Conservation (phyloP, 2,888 invertebrate genomes). For the Aleiodes alternator region DNA sequence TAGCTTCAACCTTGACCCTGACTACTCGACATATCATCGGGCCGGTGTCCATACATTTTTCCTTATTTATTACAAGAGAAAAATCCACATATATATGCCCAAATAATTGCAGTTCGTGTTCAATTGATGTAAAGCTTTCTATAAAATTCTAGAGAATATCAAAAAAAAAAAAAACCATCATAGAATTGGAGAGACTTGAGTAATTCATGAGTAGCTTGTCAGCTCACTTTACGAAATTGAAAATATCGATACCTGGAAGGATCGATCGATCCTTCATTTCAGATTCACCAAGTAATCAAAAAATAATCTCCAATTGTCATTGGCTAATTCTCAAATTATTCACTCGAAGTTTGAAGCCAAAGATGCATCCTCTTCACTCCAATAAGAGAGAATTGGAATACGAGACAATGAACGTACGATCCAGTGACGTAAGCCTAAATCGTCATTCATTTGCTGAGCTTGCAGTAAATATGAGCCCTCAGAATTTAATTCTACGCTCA, state of each 20-base stretch:
- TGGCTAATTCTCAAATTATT: too few relatives aligned
- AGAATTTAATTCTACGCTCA: too few relatives aligned
- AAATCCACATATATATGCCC: too few relatives aligned
- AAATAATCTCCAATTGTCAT: too few relatives aligned
- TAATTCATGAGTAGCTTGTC: not conserved
- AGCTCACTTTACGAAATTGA: conserved; percentile 6
- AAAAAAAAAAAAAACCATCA: not conserved
- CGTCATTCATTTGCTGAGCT: not conserved
- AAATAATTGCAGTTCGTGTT: not conserved
- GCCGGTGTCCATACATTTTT: conserved; percentile 20
- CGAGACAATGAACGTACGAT: conserved; percentile 23
- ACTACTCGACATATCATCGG: conserved; percentile 44
- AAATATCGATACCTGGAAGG: not conserved
- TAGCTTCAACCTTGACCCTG: conserved; percentile 49
- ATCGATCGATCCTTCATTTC: not conserved
- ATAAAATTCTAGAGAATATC: too few relatives aligned
- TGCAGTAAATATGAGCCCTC: not conserved
- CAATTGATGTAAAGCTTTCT: too few relatives aligned
- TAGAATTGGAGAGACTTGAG: not conserved
- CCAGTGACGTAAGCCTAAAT: conserved; percentile 7
- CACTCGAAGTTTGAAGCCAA: too few relatives aligned
- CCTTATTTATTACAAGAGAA: not conserved
- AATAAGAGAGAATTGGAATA: conserved; percentile 5
- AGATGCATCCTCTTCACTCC: not conserved
- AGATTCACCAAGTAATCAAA: not conserved